phyloP scores from a whole-genome alignment of 2,797 vertebrate genomes.

The Enteromius thamalakanensis region DNA sequence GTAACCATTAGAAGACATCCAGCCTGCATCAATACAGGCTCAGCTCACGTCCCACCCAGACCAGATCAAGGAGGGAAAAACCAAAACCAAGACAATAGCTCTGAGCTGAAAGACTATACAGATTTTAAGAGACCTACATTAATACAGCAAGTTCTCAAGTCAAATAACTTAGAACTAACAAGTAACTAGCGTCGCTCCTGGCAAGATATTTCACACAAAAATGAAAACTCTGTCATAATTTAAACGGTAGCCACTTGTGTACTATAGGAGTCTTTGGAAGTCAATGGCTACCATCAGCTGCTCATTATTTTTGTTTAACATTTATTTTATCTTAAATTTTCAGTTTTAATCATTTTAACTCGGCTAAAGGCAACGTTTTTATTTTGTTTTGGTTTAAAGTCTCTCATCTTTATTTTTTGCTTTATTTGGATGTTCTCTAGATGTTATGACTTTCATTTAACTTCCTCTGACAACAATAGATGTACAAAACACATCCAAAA shows the following conservation, averaged over 20 bases:
- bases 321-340: not conserved
- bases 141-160: not conserved
- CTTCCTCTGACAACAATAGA: not conserved
- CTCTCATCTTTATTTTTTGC: not conserved
- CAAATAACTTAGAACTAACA: not conserved
- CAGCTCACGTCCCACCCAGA: conserved; percentile 24
- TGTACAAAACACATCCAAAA: not conserved
- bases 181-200: not conserved
- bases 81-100: conserved; percentile 8
- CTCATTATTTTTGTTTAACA: not conserved
- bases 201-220: not conserved
- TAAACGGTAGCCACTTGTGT: not conserved
- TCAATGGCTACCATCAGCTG: not conserved
- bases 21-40: conserved; percentile 63
- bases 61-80: conserved; percentile 45
- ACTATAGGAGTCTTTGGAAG: not conserved
- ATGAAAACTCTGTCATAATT: not conserved
- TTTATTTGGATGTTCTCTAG: not conserved
- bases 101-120: not conserved
- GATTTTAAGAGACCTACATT: not conserved
- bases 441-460: not conserved
- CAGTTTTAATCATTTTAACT: not conserved
- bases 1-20: conserved; percentile 69
- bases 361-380: not conserved
- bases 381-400: not conserved